These are phyloP conservation scores for Hypselothyrea guttata DNA, from an alignment of 2,888 invertebrate species.

Conservation along the genomic window DNA sequence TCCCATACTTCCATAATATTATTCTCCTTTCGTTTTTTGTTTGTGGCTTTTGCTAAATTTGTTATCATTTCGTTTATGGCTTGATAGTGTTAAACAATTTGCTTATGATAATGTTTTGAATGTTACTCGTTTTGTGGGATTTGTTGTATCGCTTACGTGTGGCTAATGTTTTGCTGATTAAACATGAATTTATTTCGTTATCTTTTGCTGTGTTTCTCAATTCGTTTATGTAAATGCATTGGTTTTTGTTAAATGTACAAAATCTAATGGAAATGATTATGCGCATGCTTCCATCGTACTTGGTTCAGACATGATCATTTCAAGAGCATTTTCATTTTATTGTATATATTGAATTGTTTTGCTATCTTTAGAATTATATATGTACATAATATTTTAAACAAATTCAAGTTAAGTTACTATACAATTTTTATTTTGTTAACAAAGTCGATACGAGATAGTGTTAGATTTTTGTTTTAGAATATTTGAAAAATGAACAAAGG, in stretches of 20 bases:
- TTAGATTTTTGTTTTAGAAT: constrained; percentile 24
- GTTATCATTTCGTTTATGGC: constrained; percentile 54
- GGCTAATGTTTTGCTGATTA: constrained; percentile 66
- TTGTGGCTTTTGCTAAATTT: constrained; percentile 60
- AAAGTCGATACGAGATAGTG: constrained; percentile 28
- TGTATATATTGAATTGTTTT: constrained; percentile 4
- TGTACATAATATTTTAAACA: constrained; percentile 39
- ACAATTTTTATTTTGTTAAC: constrained; percentile 40
- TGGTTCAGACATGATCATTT: constrained; percentile 28
- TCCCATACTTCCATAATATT: constrained; percentile 49
- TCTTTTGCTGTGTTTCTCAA: constrained; percentile 28
- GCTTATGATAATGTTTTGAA: constrained; percentile 54
- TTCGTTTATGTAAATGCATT: constrained; percentile 58
- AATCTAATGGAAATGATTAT: constrained; percentile 62
- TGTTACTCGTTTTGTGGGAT: constrained; percentile 48
- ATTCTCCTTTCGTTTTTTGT: constrained; percentile 46
- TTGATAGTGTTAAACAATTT: constrained; percentile 68
- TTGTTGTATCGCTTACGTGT: constrained; percentile 55
- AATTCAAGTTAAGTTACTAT: constrained; percentile 44
- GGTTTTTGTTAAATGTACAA: constrained; percentile 67
- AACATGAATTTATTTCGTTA: constrained; percentile 45
- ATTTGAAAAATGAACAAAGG: constrained; percentile 17
- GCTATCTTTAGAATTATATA: constrained; percentile 28
- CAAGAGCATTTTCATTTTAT: constrained; percentile 31
- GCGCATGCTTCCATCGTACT: constrained; percentile 36